Base-by-base conservation (phyloP, 2,888 invertebrate species). In the Drosophila suboccidentalis region DNA sequence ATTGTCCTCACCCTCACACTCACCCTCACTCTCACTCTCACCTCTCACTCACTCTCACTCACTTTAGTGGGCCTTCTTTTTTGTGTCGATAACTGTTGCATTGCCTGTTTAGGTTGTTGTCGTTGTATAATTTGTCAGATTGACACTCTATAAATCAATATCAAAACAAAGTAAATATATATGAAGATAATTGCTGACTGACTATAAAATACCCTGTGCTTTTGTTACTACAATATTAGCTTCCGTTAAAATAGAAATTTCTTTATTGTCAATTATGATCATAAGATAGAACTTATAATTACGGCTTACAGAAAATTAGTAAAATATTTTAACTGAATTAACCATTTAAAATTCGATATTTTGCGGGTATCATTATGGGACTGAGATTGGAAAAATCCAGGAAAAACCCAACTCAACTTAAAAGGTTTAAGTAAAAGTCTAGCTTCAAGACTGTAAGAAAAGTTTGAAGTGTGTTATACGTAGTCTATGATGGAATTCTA, bases 91-190 rank as follows among this genome's bases (percentile, higher is more conserved):
- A 79, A 57, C 71, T 70, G 80, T 79, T 82, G 81, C 82, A 78
- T 69, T 63, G 59, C 51, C 65, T 61, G 62, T 54, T 75, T 67
- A 62, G 67, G 66, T 38, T 69, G 66, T 38, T 61, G 49, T 17
- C 59, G 72, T 75, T 75, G 77, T 74, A 55, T 65, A 82, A 82
- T 71, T 75, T 80, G 78, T 71, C 80, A 62, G 78, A 71, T 78
- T 80, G 84, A 68, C 82, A 82, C 75, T 67, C 54, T 53, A 73
- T 66, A 70, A 59, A 80, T 15, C 51, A 54, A 67, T 57, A 57
- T 17, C 17, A 54, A 44, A 46, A 44, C 26, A 44, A 41, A 32
- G 32, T 47, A 44, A 54, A 17, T 36, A 15, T 19, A n/a, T 9
- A 3, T 1, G 9, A 29, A 19, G 1, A 11, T 9, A 13, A 34